Base-by-base conservation (phyloP, 2,888 invertebrate genomes). In the Aphidius colemani region DNA sequence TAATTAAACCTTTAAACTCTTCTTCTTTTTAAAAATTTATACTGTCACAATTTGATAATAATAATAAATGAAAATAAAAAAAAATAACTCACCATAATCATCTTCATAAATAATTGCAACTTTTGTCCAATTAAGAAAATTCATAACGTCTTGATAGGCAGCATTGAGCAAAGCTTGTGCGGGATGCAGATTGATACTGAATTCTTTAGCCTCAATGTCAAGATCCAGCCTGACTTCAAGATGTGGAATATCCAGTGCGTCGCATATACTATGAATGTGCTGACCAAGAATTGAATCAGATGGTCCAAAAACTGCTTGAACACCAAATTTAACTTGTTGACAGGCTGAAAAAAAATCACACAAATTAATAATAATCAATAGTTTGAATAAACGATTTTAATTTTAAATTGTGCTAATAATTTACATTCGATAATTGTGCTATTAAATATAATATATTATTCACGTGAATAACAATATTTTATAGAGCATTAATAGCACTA, bases 81-180 rank as follows among this genome's bases (percentile, higher is more conserved):
- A 30, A 10, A 43, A 43, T 7, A 18, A 53, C 60, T 60, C 10
- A 60, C 53, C 51, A 44, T 88, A 88, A 75, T 92, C 89, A 75
- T 91, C 90, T 79, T 94, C 93, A 81, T 92, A 93, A 61, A 94
- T 85, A 69, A 94, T 88, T 58, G 92, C 92, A 68, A 93, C 90
- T 76, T 86, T 86, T 11, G 90, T 91, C 93, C 94, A 94, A 76
- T 91, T 90, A 74, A 93, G 87, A 78, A 90, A 90, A 63, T 85
- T 84, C 84, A 94, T 90, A 68, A 92, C 87, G 81, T 93, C 93
- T 71, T 89, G 86, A 75, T 91, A 90, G 49, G 93, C 93, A 68
- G 84, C 82, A 77, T 92, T 90, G 68, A 94, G 86, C 69, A 89
- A 85, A 70, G 85, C 84, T 80, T 91, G 90, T 72, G 91, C 87